A percentile compares a stretch with the other conserved stretches of the same genome.
phyloP scores from a whole-genome alignment of 2,888 invertebrate species.

The Macropis europaea region DNA sequence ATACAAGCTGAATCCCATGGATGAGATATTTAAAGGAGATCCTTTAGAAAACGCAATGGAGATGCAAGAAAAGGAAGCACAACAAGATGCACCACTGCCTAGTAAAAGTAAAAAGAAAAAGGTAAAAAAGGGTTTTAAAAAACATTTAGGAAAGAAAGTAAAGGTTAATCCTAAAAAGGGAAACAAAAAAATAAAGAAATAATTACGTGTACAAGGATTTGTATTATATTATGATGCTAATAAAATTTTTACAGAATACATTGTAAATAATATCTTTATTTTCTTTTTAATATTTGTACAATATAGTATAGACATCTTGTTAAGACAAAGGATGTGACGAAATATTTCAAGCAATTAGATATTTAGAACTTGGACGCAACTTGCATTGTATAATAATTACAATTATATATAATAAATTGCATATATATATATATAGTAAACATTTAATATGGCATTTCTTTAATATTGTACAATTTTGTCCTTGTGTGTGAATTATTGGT shows the following conservation, averaged over 20 bases:
- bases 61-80: slow-evolving; percentile 67
- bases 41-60: slow-evolving; percentile 83
- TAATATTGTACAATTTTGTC: slow-evolving; percentile 3
- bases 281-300: slow-evolving; percentile 2
- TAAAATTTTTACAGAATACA: slow-evolving; percentile 9
- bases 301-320: not conserved
- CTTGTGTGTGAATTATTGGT: not conserved
- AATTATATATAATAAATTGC: slow-evolving; percentile 6
- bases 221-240: slow-evolving; percentile 8
- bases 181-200: slow-evolving; percentile 70
- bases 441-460: not conserved
- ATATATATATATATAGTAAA: not conserved
- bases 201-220: not conserved
- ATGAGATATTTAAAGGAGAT: slow-evolving; percentile 88
- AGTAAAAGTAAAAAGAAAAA: slow-evolving; percentile 11
- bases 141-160: slow-evolving; percentile 15
- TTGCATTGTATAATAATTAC: not conserved
- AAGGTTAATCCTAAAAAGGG: slow-evolving; percentile 45
- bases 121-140: slow-evolving; percentile 47
- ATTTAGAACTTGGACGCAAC: no score
- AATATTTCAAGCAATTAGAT: slow-evolving; percentile 1
- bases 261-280: slow-evolving; percentile 22
- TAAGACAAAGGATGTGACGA: not conserved
- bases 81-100: not conserved
- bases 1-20: slow-evolving; percentile 87